Evolutionary conservation across 2,888 invertebrate species (phyloP), one percentile per base, ranked within the genome.

Genomic region (Rotaria socialis): DNA sequence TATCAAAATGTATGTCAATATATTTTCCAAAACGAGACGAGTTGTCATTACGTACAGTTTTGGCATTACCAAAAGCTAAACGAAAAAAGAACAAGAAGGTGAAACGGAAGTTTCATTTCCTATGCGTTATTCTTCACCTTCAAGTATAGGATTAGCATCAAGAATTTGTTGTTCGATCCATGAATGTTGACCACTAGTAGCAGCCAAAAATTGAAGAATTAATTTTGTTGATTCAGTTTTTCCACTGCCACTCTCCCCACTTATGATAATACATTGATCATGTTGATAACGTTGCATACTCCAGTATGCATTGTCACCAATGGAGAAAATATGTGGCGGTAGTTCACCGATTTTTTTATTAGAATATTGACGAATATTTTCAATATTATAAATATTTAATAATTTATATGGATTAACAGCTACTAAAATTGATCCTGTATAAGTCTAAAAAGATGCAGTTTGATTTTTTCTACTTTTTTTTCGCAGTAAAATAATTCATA

Each of bases 131-230:
- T 27, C 16, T 7, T 8, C 22, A 80, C 80, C 80, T 93, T 97
- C 97, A 90, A 97, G 93, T 94, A 94, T 98, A 93, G 90, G 96
- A 93, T 97, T 97, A 0, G 99, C 97, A 93, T 99, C 98, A 88
- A 99, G 93, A 90, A 99, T 98, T 93, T 99, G 96, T 91, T 99
- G 98, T 92, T 99, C 99, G 90, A 99, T 98, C 98, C 98, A 99
- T 16, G 97, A 97, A 92, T 99, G 98, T 90, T 99, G 98, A 80
- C 98, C 98, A 91, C 96, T 96, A 86, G 97, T 97, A 52, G 98
- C 97, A 14, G 98, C 98, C 89, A 99, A 93, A 92, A 98, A 99
- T 92, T 99, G 98, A 87, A 99, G 93, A 88, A 99, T 97, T 88
- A 99, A 93, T 92, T 99, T 99, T 56, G 99, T 99, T 90, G 97